A percentile compares a stretch with the other conserved stretches of the same genome.
phyloP scores from a whole-genome alignment of 2,888 invertebrate species.

The Girardia tigrina region DNA sequence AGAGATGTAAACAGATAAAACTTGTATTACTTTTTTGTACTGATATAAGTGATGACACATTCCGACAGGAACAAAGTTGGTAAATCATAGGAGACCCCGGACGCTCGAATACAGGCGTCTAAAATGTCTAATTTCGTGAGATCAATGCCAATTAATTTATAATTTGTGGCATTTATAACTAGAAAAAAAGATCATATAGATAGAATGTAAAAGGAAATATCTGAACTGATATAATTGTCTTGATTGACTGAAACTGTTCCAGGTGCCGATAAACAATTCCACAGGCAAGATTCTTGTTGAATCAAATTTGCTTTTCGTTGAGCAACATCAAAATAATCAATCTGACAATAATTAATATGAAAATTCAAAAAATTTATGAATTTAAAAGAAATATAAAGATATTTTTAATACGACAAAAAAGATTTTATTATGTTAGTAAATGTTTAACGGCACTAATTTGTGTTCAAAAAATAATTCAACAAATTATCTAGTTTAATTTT shows the following conservation, averaged over 20 bases:
- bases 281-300: neutral
- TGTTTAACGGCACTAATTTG: no score
- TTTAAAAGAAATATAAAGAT: no score
- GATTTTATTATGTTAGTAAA: no score
- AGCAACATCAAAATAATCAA: constrained; percentile 35
- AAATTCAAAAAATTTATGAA: no score
- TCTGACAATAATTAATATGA: constrained; percentile 9
- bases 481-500: no score
- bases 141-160: constrained; percentile 49
- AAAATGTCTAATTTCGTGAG: constrained; percentile 44
- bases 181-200: neutral
- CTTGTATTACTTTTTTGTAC: constrained; percentile 40
- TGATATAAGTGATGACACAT: constrained; percentile 52
- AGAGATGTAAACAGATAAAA: neutral
- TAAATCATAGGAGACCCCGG: constrained; percentile 41
- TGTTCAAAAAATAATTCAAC: no score
- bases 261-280: neutral
- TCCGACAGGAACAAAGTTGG: constrained; percentile 52
- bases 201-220: neutral
- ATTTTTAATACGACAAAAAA: no score
- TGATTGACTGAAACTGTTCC: neutral
- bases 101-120: constrained; percentile 42
- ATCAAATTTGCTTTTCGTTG: constrained; percentile 29
- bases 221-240: constrained; percentile 14
- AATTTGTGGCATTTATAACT: constrained; percentile 41